Base-by-base conservation (phyloP, 2,888 invertebrate species). In the Serripes groenlandicus region DNA sequence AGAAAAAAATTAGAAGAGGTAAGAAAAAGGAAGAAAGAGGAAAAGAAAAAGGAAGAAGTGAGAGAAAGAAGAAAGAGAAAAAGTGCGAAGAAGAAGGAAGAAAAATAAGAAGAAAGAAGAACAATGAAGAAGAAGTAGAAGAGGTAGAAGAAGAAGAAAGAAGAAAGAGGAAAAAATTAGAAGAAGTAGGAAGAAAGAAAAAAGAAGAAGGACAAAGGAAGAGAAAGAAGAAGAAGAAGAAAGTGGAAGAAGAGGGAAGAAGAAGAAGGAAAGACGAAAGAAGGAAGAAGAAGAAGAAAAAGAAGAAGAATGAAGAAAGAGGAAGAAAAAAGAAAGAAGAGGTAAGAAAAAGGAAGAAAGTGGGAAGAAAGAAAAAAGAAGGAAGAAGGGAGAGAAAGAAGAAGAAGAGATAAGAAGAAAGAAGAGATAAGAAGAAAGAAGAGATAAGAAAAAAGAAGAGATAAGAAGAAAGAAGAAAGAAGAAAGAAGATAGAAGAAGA, bases 391-490 rank as follows among this genome's bases (percentile, higher is more conserved):
- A 49, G 30, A 64, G n/a, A 34, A 68, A 42, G 32, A 0, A 30
- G 52, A 52, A 75, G 18, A 42, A 30, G 75, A 52, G 28, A 75
- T 21, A 52, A 52, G n/a, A 34, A 42, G 28, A 42, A 3, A n/a
- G 37, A 42, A 9, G 58, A n/a, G n/a, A n/a, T n/a, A n/a, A n/a
- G n/a, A n/a, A n/a, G n/a, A n/a, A n/a, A n/a, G n/a, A n/a, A n/a
- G n/a, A n/a, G n/a, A n/a, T n/a, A n/a, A n/a, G n/a, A n/a, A n/a
- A n/a, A n/a, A n/a, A n/a, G n/a, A n/a, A n/a, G n/a, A n/a, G n/a
- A n/a, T n/a, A n/a, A n/a, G n/a, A n/a, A n/a, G n/a, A n/a, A n/a
- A n/a, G n/a, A n/a, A n/a, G n/a, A n/a, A n/a, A n/a, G n/a, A n/a
- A n/a, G n/a, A n/a, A n/a, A n/a, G n/a, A n/a, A n/a, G n/a, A n/a